A percentile compares a stretch with the other conserved stretches of the same genome.
Evolutionary conservation across 2,797 vertebrate species (phyloP).

Genomic region (Cryptoprocta ferox): DNA sequence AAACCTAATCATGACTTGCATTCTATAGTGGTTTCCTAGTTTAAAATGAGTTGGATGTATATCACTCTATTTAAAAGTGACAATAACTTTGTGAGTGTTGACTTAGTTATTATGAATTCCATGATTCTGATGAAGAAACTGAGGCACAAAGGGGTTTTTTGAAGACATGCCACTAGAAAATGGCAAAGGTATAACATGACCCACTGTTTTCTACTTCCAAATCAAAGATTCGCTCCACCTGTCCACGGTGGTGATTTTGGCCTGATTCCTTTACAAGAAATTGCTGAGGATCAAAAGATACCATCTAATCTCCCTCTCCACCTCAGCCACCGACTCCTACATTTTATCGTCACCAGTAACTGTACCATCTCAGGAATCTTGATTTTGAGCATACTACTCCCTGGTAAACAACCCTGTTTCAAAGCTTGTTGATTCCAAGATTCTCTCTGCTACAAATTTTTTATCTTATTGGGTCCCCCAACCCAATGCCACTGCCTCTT

Average conservation of each 20-base stretch:
- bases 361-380: not conserved
- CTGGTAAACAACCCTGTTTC: not conserved
- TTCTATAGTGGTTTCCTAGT: constrained; percentile 8
- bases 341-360: not conserved
- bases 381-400: not conserved
- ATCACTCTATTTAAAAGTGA: not conserved
- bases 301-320: not conserved
- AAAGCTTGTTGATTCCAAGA: not conserved
- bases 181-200: not conserved
- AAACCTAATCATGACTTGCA: not conserved
- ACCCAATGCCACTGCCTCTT: not conserved
- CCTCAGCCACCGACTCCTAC: not conserved
- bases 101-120: not conserved
- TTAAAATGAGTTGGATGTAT: not conserved
- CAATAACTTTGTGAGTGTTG: not conserved
- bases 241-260: not conserved
- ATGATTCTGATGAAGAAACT: not conserved
- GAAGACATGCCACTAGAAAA: not conserved
- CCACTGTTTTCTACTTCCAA: not conserved
- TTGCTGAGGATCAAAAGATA: not conserved
- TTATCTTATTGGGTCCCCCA: not conserved
- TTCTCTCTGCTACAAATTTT: not conserved
- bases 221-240: not conserved
- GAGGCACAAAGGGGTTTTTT: not conserved
- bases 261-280: not conserved